phyloP scores from a whole-genome alignment of 2,888 invertebrate species.

The Notocelia uddmanniana region DNA sequence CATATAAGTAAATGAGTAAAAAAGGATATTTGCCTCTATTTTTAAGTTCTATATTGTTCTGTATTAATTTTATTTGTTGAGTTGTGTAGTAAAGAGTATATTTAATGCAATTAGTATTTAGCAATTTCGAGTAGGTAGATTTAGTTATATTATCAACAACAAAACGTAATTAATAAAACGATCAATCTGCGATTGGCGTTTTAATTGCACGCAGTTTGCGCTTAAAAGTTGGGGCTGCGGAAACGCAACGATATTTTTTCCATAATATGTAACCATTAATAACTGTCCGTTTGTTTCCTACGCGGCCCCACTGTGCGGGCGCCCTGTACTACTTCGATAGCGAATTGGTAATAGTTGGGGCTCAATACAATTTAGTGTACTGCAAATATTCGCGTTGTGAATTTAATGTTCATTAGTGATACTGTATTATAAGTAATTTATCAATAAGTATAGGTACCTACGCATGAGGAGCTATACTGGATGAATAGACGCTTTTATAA shows the following conservation, averaged over 20 bases:
- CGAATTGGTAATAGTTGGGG: constrained; percentile 34
- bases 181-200: constrained; percentile 83
- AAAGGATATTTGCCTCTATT: not conserved
- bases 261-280: constrained; percentile 86
- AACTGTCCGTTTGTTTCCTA: constrained; percentile 89
- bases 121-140: no score
- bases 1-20: not conserved
- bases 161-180: constrained; percentile 69
- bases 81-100: no score
- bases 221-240: constrained; percentile 82
- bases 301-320: constrained; percentile 64
- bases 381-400: constrained; percentile 7
- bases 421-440: not conserved
- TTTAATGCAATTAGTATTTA: no score
- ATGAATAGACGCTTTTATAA: no score
- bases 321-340: constrained; percentile 57
- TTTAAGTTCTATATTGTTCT: not conserved
- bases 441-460: not conserved
- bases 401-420: not conserved
- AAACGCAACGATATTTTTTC: constrained; percentile 89
- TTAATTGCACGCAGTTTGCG: constrained; percentile 83
- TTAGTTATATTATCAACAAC: constrained; percentile 11
- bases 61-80: no score
- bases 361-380: constrained; percentile 11
- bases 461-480: no score